Evolutionary conservation across 37 sponge, comb jelly and placozoan genomes (phyloP), one percentile per base, ranked within the genome.

Genomic region (Chondrilla cf. caribensis): DNA sequence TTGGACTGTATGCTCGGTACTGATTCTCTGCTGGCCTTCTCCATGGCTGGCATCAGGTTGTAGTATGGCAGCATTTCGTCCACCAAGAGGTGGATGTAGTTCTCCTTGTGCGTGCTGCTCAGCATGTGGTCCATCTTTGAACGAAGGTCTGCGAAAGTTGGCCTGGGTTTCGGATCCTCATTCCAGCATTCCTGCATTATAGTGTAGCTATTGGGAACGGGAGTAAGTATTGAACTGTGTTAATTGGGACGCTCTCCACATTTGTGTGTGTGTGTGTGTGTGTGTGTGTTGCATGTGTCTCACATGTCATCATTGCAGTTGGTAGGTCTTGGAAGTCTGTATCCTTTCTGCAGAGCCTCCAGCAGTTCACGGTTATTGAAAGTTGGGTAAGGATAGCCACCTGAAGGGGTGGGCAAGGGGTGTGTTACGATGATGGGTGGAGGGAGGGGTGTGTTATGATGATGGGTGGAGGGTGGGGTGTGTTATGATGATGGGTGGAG

Each of bases 251-350:
- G 11, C 15, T 54, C 15, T 17, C 11, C 57, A 18, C 57, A 17
- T 54, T 11, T 54, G 57, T 54, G 64, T 60, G 64, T 6, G 64
- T 60, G 64, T 60, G 22, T 60, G 64, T 26, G 64, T 60, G 64
- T 4, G 64, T 60, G 64, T 60, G 22, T 60, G 64, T 60, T 60
- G 57, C 17, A 17, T 54, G 57, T 54, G 57, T 54, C n/a, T n/a
- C n/a, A 91, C 91, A 91, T 70, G 41, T 82, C 88, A 38, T 54
- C 26, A 32, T 43, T 60, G 78, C 91, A 92, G 68, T 88, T 85
- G 39, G 55, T 44, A 24, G 92, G 92, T 1, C 58, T n/a, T 29
- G 85, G 86, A 62, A 92, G 79, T 32, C 92, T 57, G 29, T 83
- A 2, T 2, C 92, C 92, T 31, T 44, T 57, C 35, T 29, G 60